These are phyloP conservation scores for Otocyon megalotis DNA, from an alignment of 2,113 vertebrate genomes.

Conservation along the genomic window DNA sequence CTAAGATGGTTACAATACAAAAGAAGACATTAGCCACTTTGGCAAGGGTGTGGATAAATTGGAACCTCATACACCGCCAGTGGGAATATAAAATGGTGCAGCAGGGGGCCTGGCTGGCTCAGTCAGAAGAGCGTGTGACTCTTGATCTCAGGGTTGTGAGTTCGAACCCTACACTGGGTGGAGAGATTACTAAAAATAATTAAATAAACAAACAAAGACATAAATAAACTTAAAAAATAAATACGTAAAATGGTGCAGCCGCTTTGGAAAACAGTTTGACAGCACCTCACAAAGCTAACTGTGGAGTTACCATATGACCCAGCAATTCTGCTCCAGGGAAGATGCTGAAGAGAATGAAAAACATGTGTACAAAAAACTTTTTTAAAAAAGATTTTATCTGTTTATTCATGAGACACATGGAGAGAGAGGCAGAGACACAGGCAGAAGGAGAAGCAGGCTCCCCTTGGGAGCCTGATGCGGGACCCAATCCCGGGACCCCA, in stretches of 20 bases:
- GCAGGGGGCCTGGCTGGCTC: background rate
- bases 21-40: background rate
- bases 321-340: background rate
- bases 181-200: background rate
- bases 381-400: too few relatives aligned
- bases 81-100: background rate
- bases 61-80: background rate
- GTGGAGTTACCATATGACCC: background rate
- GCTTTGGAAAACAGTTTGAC: background rate
- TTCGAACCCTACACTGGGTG: background rate
- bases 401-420: too few relatives aligned
- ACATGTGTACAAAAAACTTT: background rate
- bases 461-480: accelerated
- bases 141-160: background rate
- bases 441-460: background rate
- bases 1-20: background rate
- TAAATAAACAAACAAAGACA: background rate
- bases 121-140: background rate
- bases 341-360: background rate
- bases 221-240: background rate
- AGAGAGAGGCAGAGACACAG: background rate
- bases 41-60: background rate
- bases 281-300: background rate
- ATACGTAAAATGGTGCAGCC: background rate
- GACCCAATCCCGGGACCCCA: background rate